Percentiles rank a stretch among this genome's conserved stretches.
Conservation (phyloP, 2,888 invertebrate species). For the Aquatica leii region DNA sequence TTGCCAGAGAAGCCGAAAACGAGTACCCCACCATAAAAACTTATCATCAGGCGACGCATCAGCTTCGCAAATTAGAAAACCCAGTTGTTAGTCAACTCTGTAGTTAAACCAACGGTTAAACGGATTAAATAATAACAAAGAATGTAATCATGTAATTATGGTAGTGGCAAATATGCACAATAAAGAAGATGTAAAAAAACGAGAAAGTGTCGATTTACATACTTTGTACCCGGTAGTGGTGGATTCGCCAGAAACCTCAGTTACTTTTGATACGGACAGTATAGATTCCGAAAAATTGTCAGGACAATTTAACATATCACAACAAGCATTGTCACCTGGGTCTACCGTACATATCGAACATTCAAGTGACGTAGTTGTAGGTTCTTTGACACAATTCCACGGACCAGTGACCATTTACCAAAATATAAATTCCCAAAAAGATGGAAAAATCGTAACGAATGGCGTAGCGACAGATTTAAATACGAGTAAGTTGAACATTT, state of each 20-base stretch:
- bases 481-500: background rate
- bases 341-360: conserved; percentile 61
- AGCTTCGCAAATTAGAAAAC: too few species aligned
- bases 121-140: too few species aligned
- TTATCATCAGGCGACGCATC: too few species aligned
- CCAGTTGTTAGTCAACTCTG: too few species aligned
- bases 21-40: too few species aligned
- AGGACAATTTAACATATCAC: conserved; percentile 34
- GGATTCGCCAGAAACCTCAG: background rate
- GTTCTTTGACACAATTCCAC: conserved; percentile 64
- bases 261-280: conserved; percentile 3
- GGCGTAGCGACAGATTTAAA: background rate
- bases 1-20: too few species aligned
- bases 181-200: background rate
- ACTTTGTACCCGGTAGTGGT: background rate
- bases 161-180: background rate
- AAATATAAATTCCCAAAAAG: conserved; percentile 37
- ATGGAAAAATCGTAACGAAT: background rate
- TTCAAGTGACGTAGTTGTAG: conserved; percentile 64
- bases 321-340: conserved; percentile 23
- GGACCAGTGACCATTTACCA: conserved; percentile 65
- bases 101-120: too few species aligned
- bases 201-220: background rate
- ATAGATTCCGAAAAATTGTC: conserved; percentile 1
- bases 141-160: background rate